Percentiles rank a stretch among this genome's conserved stretches.
Evolutionary conservation across 2,797 vertebrate genomes (phyloP).

Genomic region (Urocyon cinereoargenteus): DNA sequence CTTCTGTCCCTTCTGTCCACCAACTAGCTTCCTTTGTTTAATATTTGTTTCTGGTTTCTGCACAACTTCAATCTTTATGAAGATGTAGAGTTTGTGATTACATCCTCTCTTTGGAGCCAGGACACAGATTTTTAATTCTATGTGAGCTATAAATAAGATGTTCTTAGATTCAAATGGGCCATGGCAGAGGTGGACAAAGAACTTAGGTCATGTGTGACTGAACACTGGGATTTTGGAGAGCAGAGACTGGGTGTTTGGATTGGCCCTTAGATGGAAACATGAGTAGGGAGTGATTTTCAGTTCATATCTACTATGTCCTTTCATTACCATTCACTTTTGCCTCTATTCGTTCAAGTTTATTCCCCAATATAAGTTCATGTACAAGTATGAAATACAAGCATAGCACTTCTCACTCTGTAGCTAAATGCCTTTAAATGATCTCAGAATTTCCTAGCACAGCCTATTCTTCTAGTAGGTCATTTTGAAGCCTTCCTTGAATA

Average conservation of each 20-base stretch:
- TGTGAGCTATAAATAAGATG: not conserved
- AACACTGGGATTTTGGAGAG: not conserved
- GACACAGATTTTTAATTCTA: not conserved
- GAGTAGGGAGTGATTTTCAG: not conserved
- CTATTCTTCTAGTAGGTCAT: not conserved
- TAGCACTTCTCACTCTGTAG: slow-evolving; percentile 5
- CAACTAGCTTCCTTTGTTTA: not conserved
- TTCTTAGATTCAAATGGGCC: not conserved
- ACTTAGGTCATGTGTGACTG: not conserved
- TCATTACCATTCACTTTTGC: not conserved
- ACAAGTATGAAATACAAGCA: slow-evolving; percentile 34
- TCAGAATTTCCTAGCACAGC: not conserved
- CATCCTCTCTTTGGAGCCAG: not conserved
- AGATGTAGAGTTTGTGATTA: slow-evolving; percentile 1
- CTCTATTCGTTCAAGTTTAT: not conserved
- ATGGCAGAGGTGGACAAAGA: not conserved
- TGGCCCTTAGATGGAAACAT: not conserved
- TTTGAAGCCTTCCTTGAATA: not conserved
- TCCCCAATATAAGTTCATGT: not conserved
- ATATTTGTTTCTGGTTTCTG: slow-evolving; percentile 33
- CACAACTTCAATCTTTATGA: not conserved
- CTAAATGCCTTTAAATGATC: not conserved
- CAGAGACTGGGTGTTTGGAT: not conserved
- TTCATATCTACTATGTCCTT: not conserved
- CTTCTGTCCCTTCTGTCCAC: not conserved